Conservation (phyloP, 2,113 vertebrate species). For the Trematocara macrostoma region DNA sequence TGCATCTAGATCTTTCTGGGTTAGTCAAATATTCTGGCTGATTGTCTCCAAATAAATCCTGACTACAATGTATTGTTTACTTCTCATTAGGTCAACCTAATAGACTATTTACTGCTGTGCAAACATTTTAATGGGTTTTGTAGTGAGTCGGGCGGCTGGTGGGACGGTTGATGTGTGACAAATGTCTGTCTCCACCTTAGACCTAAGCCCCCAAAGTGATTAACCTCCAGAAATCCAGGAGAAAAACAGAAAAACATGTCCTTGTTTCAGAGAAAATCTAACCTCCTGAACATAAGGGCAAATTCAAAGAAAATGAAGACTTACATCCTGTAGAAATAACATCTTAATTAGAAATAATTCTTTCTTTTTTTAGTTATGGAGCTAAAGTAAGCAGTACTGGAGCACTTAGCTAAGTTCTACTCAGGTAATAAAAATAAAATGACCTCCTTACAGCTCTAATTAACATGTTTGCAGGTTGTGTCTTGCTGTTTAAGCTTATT, state of each 20-base stretch:
- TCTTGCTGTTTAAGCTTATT: background rate
- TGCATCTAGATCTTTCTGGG: background rate
- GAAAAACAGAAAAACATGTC: background rate
- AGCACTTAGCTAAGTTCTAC: background rate
- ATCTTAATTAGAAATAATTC: background rate
- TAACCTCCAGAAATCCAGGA: background rate
- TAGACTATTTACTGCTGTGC: background rate
- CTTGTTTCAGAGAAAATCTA: background rate
- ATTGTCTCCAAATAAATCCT: constrained; percentile 30
- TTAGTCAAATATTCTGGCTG: constrained; percentile 11
- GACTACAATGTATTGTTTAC: constrained; percentile 16
- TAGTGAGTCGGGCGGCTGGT: background rate
- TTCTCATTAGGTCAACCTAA: constrained; percentile 31
- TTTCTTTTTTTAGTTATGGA: background rate
- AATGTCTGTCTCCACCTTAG: background rate
- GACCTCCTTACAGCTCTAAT: background rate
- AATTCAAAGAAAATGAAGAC: background rate
- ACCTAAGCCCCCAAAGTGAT: background rate
- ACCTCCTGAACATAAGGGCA: background rate
- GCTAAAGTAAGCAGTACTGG: background rate
- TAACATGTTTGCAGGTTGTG: background rate
- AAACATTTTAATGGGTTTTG: constrained; percentile 4
- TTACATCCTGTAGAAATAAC: background rate
- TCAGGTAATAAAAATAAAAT: background rate
- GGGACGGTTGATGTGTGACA: background rate